Base-by-base conservation (phyloP, 1,140 invertebrate species). In the Aphidius ervi region DNA sequence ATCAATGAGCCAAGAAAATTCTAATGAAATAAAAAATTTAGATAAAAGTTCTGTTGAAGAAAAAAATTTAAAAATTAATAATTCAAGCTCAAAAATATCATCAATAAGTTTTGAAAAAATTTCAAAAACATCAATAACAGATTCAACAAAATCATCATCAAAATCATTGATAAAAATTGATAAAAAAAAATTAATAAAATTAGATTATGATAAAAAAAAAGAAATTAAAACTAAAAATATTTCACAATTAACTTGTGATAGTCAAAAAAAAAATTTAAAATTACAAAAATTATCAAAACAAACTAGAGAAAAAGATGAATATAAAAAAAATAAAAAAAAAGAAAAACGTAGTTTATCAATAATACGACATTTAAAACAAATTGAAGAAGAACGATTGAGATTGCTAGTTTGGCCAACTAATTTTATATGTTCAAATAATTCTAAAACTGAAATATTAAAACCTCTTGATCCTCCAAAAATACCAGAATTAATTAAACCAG, bases 391-490 rank as follows among this genome's bases (percentile, higher is more conserved):
- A 43, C 49, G 62, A 9, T 61, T 39, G 46, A 66, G 43, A 56
- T 58, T 52, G 31, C 6, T 9, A 45, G 37, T 45, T 52, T 62
- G 8, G 54, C 49, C 55, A 9, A 53, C 31, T 46, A 53, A 43
- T 46, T 47, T 66, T 5, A 43, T 40, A 10, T 58, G 42, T 39
- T 41, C 64, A 10, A n/a, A 56, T 37, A 62, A 56, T 20, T 31
- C 45, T 6, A 40, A 56, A 56, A 9, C 53, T 6, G 9, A 41
- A 3, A 37, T 48, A 56, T 59, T 75, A 9, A 70, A 63, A 37
- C 73, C 72, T 0, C 56, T 75, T 0, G 68, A 75, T 10, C 75
- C 75, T 58, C 74, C 75, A 4, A 73, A 71, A 40, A 66, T 77
- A 37, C 63, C 66, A 1, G 63, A 65, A 39, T 74, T 68, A 56